Base-by-base conservation (phyloP, 2,888 invertebrate genomes). In the Cheilosia grossa region DNA sequence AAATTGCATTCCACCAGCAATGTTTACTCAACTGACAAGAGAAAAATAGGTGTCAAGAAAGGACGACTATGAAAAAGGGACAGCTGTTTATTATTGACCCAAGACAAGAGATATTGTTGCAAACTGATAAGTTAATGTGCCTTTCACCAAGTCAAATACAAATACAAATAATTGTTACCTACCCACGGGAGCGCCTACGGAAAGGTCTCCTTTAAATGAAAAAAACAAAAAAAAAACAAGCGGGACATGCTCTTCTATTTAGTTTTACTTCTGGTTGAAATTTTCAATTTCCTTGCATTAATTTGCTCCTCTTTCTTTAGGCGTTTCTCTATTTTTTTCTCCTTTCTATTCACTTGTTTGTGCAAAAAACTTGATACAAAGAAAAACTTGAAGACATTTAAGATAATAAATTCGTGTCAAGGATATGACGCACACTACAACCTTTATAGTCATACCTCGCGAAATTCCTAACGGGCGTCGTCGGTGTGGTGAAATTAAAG, bases 341-440 rank as follows among this genome's bases (percentile, higher is more conserved):
- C 30, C 15, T n/a, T 21, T 17, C 21, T 15, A 13, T 27, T 40
- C 15, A 9, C 7, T 13, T 37, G 37, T 13, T 37, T 37, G 37
- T 4, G 37, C n/a, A n/a, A 27, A 64, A 74, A 69, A 63, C 47
- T 33, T 15, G 9, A 69, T 63, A 69, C 74, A 74, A 75, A 33
- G 69, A 63, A 73, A 49, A 56, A 63, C 66, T 75, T 66, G 40
- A 74, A 74, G 64, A 69, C 30, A 42, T 69, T 80, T 74, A 30
- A 56, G 54, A 67, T 61, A 74, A 74, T 56, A 75, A 63, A 81
- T 75, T 63, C 75, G 49, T 81, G 81, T 69, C 81, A 81, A 81
- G 81, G 81, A 81, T 81, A 81, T 81, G 42, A 49, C 42, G 81
- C 47, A 79, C 9, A 56, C 21, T 51, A 49, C 9, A 75, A 47